Evolutionary conservation across 2,797 vertebrate species (phyloP), one percentile per base, ranked within the genome.

Genomic region (Knipowitschia caucasica): DNA sequence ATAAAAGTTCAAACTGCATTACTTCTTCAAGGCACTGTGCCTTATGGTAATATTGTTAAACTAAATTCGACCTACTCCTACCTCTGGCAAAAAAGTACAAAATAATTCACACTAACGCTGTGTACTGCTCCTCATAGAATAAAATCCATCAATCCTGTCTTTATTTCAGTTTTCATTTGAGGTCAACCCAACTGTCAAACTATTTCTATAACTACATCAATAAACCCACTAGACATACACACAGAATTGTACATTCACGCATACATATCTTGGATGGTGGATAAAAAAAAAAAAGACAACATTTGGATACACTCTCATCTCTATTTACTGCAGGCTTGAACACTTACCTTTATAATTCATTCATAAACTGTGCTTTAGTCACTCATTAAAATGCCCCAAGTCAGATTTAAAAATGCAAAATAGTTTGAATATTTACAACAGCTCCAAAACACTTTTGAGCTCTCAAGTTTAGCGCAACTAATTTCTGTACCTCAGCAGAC

Each of bases 401-500:
- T 29, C 26, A 30, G 42, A 18, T 29, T 26, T 46, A 46, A 46
- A 46, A 29, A 46, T 29, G 15, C 25, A 18, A 42, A 43, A 33
- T 31, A 47, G 45, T 33, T 14, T 47, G 45, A 49, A 33, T 34
- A 33, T 49, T 33, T 33, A 49, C 43, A 18, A 33, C 20, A 33
- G 46, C 6, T 18, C 30, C 18, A 34, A 20, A 49, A 33, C 23
- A 20, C 46, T 49, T 21, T 14, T 20, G 9, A 44, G 26, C 29
- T 30, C 3, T 11, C 6, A 23, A 49, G 11, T 49, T 49, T 49
- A 34, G 10, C 7, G 18, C 20, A 34, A 33, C 46, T 4, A 34
- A 24, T 49, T 20, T 21, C 4, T 4, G 26, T 15, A 35, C 59
- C 57, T 34, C 53, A 40, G 44, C 56, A 54, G 61, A 62, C 75